Base-by-base conservation (phyloP, 2,888 invertebrate genomes). In the Brenthis ino region DNA sequence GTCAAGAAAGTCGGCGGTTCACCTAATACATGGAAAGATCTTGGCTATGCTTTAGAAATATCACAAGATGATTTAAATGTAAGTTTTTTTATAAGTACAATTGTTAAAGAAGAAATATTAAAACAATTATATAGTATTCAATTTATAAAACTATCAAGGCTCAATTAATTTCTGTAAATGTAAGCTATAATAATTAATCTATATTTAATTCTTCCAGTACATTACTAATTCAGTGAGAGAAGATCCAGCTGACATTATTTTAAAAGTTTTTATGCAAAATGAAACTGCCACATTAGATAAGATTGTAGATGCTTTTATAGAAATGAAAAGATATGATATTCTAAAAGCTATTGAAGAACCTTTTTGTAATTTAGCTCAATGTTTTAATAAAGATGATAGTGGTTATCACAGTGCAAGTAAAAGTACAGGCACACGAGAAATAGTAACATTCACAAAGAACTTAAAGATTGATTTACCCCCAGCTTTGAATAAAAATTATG, bases 251-350 rank as follows among this genome's bases (percentile, higher is more conserved):
- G 94, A 94, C 74, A 88, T 93, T 73, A 91, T 94, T 1, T 78
- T 94, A 53, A 88, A 93, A 81, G 86, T 94, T 6, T 94, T 89
- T 75, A 88, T 88, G 72, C 94, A 94, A 83, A 87, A 86, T 76
- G 86, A 89, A 33, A 90, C 89, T 68, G 93, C 94, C 55, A 94
- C 94, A 37, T 77, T 94, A 64, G 94, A 94, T 73, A 94, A 93
- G 81, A 87, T 94, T 76, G 69, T 94, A 20, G 84, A 87, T 75
- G 90, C 90, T 53, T 87, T 94, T 68, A 80, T 89, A 16, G 88
- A 88, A 80, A 84, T 94, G 75, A 83, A 93, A 65, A 86, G 94
- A 69, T 90, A 91, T 76, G 94, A 94, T 74, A 87, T 94, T 63
- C 82, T 94, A 20, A 93, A 93, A 77, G 83, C 89, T 54, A 81